Conservation (phyloP, 2,888 invertebrate species). For the Diarsia brunnea region DNA sequence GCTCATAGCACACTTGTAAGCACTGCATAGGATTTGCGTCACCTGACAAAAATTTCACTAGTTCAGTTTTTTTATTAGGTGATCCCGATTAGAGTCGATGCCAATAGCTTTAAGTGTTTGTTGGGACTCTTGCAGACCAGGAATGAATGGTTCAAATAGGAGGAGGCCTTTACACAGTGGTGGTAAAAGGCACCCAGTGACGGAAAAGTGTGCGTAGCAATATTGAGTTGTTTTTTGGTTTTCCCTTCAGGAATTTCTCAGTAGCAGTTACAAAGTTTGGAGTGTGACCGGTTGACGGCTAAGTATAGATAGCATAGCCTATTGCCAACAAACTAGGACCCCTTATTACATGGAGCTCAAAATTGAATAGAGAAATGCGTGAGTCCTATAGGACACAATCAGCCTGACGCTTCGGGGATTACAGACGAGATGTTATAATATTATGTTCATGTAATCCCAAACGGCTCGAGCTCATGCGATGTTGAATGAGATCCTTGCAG, state of each 20-base stretch:
- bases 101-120: not conserved
- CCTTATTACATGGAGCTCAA: not conserved
- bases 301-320: too few relatives aligned
- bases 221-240: not conserved
- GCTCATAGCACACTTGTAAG: not conserved
- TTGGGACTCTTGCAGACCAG: not conserved
- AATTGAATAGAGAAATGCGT: not conserved
- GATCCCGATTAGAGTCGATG: not conserved
- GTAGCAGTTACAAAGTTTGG: too few relatives aligned
- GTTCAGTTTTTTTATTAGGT: too few relatives aligned
- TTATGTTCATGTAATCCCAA: not conserved
- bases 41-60: not conserved
- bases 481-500: not conserved
- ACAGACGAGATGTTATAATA: too few relatives aligned
- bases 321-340: too few relatives aligned
- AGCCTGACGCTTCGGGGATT: too few relatives aligned
- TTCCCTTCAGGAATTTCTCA: not conserved
- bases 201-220: not conserved
- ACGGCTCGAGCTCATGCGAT: not conserved
- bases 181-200: not conserved
- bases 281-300: too few relatives aligned
- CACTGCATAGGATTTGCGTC: not conserved
- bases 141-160: not conserved
- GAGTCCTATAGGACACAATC: too few relatives aligned
- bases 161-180: not conserved